Conservation (phyloP, 2,888 invertebrate genomes). For the Cheilosia vernalis region DNA sequence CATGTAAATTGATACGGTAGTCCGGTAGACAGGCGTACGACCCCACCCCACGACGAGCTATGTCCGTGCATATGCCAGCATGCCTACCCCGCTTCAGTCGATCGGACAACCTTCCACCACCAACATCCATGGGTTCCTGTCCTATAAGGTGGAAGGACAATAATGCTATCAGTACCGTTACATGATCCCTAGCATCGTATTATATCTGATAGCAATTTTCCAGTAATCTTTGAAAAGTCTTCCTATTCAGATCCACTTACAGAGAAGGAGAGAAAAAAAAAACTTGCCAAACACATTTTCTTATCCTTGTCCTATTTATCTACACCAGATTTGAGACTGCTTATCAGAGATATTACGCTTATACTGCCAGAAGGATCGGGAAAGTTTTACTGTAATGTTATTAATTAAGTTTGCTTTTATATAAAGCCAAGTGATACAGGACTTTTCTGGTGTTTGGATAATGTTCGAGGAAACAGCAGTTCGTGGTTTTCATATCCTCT, state of each 20-base stretch:
- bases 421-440: constrained; percentile 1
- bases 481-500: constrained; percentile 2
- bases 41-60: no score
- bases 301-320: constrained; percentile 1
- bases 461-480: background rate
- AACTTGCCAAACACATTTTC: background rate
- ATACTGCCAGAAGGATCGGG: constrained; percentile 11
- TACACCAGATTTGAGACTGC: background rate
- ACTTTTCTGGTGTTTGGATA: background rate
- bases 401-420: constrained; percentile 23
- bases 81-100: no score
- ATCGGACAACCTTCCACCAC: no score
- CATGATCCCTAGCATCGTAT: background rate
- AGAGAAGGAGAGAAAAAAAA: background rate
- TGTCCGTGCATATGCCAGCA: no score
- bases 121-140: no score
- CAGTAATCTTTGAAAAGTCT: constrained; percentile 16
- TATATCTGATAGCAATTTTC: background rate
- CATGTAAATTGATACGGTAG: no score
- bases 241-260: constrained; percentile 7
- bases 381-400: constrained; percentile 7
- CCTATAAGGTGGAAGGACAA: no score
- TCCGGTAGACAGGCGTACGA: no score
- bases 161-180: no score
- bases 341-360: constrained; percentile 17